These are phyloP conservation scores for Leptoclinus maculatus DNA, from an alignment of 2,797 vertebrate species.

Conservation along the genomic window DNA sequence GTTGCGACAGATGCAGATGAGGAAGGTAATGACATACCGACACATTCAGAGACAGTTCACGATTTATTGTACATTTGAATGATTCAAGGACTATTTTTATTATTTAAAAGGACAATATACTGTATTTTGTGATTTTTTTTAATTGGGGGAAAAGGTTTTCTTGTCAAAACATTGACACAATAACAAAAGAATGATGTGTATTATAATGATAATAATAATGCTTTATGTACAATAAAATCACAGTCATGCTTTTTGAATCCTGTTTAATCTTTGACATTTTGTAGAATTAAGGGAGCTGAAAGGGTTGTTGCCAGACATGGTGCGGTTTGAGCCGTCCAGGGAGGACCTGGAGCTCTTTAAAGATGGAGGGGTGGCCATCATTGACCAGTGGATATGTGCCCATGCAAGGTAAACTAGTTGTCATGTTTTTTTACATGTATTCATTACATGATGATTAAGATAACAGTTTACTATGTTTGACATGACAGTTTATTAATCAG, in stretches of 20 bases:
- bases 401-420: conserved; percentile 89
- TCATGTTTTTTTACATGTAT: background rate
- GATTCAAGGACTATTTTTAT: background rate
- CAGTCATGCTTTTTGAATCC: background rate
- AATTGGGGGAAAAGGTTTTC: background rate
- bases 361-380: conserved; percentile 96
- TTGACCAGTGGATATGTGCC: conserved; percentile 98
- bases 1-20: conserved; percentile 93
- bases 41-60: background rate
- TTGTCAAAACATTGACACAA: background rate
- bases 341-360: conserved; percentile 92
- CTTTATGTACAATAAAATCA: background rate
- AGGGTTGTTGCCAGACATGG: conserved; percentile 90
- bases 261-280: background rate
- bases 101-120: background rate
- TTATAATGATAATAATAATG: background rate
- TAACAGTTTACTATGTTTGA: background rate
- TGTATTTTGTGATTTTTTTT: background rate
- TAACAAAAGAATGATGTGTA: background rate
- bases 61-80: background rate
- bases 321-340: conserved; percentile 88
- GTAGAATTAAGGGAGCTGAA: conserved; percentile 88
- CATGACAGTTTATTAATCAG: background rate
- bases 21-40: conserved; percentile 81
- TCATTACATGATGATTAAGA: background rate